Base-by-base conservation (phyloP, 1,140 invertebrate genomes). In the Calliphora vicina region DNA sequence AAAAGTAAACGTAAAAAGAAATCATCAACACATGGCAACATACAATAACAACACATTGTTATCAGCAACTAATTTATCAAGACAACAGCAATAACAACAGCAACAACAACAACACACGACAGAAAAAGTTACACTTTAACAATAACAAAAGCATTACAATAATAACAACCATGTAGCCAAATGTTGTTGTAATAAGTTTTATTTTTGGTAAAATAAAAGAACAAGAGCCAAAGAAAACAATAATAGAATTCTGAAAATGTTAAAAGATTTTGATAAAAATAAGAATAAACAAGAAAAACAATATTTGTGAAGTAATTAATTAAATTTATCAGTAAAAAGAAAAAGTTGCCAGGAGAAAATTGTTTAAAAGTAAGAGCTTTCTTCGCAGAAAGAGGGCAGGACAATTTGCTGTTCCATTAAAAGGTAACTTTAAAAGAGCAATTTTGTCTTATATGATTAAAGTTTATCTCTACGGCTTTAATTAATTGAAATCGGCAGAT, bases 51-150 rank as follows among this genome's bases (percentile, higher is more conserved):
- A 76, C 73, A 76, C 20, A 42, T 76, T 42, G 73, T 76, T 76
- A 76, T 76, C 73, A 42, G 73, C 9, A 76, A 76, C 73, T 76
- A 42, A 76, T 76, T 76, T 76, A 76, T 76, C 73, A 76, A 29
- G n/a, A 76, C 29, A 42, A 76, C 5, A 76, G 20, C 27, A 35
- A 42, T 1, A 17, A 76, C 1, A 73, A 73, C 6, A 73, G 26
- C 13, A 73, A 15, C 6, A 73, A 4, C 3, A 29, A 73, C 26
- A 27, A 72, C 6, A 72, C 13, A 23, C 25, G 27, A 15, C 50
- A 57, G 50, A 57, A 67, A 67, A 67, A 10, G 61, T 67, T 67
- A 67, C 61, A 67, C 6, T 67, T 67, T 67, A 42, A 73, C 25
- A 27, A 26, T 15, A 27, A 73, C 23, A 73, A 73, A 26, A 73